Conservation (phyloP, 2,888 invertebrate genomes). For the Pristionchus maxplancki region DNA sequence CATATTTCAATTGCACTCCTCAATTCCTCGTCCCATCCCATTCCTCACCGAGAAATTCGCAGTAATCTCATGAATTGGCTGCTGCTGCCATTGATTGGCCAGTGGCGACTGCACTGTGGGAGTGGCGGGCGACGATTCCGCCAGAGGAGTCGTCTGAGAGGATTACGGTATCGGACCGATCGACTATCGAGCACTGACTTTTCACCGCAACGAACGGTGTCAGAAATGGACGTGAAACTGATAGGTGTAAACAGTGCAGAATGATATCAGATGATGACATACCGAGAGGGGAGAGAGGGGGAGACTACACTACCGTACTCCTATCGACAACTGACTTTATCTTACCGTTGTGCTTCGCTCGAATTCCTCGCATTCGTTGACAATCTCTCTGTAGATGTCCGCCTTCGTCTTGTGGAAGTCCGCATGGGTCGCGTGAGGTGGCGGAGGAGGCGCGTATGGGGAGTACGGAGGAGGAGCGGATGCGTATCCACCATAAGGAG, state of each 20-base stretch:
- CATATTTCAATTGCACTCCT: too few relatives aligned
- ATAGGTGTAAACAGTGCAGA: not conserved
- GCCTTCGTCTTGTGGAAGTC: constrained; percentile 43
- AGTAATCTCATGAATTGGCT: constrained; percentile 37
- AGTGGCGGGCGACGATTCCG: constrained; percentile 26
- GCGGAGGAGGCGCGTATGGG: constrained; percentile 2
- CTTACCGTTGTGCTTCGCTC: constrained; percentile 51
- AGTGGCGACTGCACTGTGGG: constrained; percentile 7
- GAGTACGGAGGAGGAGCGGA: constrained; percentile 21
- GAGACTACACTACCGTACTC: constrained; percentile 36
- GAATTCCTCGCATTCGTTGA: constrained; percentile 49
- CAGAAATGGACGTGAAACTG: not conserved
- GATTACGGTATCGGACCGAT: not conserved
- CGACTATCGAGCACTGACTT: constrained; percentile 11
- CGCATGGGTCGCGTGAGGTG: not conserved
- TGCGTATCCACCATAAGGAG: not conserved
- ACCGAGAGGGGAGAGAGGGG: not conserved
- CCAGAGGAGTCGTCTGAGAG: constrained; percentile 28
- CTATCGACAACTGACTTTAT: constrained; percentile 3
- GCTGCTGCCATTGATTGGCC: constrained; percentile 1
- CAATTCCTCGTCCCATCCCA: too few relatives aligned
- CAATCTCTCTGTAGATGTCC: constrained; percentile 53
- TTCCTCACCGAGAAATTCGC: constrained; percentile 5
- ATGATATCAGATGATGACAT: constrained; percentile 47
- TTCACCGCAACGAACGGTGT: not conserved